Conservation (phyloP, 2,888 invertebrate genomes). For the Pandemis heparana region DNA sequence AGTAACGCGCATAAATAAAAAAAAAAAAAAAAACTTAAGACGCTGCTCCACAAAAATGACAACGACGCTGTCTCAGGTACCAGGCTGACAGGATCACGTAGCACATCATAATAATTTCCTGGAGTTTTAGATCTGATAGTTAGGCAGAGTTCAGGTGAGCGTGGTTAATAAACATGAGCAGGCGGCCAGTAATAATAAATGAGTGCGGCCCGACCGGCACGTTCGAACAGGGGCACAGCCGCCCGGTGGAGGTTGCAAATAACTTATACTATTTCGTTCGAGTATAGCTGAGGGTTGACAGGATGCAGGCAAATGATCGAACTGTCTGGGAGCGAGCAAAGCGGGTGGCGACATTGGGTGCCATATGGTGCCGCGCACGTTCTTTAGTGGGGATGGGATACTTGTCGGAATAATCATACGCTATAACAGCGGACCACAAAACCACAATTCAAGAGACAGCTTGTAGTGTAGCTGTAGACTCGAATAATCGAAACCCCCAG, state of each 20-base stretch:
- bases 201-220: constrained; percentile 35
- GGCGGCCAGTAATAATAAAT: constrained; percentile 36
- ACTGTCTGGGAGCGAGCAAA: constrained; percentile 2
- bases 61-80: not conserved
- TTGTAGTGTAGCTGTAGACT: no score
- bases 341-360: not conserved
- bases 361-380: not conserved
- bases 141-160: constrained; percentile 33
- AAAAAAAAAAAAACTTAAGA: not conserved
- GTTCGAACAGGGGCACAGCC: constrained; percentile 37
- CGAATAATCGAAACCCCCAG: no score
- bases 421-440: no score
- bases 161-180: constrained; percentile 41
- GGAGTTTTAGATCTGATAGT: constrained; percentile 19
- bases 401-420: no score
- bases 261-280: constrained; percentile 12
- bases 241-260: constrained; percentile 33
- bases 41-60: not conserved
- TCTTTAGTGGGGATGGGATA: not conserved
- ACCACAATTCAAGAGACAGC: no score
- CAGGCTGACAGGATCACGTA: not conserved
- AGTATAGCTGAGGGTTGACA: constrained; percentile 1
- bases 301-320: constrained; percentile 8
- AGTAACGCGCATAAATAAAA: no score
- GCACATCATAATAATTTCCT: constrained; percentile 5